These are phyloP conservation scores for Eulemur albifrons DNA, from an alignment of 2,797 vertebrate genomes.

Conservation along the genomic window DNA sequence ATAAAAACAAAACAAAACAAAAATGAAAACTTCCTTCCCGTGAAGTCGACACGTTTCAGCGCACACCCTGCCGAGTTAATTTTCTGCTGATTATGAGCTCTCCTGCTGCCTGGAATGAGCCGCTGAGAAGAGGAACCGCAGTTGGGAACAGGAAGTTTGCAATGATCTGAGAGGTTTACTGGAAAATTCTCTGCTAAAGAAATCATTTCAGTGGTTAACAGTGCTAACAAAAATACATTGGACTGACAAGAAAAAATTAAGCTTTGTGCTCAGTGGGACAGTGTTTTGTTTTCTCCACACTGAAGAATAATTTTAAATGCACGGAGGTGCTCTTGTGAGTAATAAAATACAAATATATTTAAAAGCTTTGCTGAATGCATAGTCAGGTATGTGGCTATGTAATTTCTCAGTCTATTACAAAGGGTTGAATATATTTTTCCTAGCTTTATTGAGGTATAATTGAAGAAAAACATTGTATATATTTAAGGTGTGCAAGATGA, in stretches of 20 bases:
- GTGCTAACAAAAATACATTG: constrained; percentile 3
- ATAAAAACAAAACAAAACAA: constrained; percentile 10
- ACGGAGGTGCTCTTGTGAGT: not conserved
- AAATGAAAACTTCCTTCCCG: constrained; percentile 44
- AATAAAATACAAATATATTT: not conserved
- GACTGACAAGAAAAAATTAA: not conserved
- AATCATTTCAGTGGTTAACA: constrained; percentile 43
- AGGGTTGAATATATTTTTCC: not conserved
- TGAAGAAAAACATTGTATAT: not conserved
- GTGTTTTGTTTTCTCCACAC: not conserved
- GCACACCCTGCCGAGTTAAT: not conserved
- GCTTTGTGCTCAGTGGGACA: not conserved
- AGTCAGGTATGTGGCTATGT: not conserved
- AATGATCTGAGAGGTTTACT: not conserved
- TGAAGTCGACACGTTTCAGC: not conserved
- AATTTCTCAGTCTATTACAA: not conserved
- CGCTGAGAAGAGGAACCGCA: not conserved
- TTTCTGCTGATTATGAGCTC: constrained; percentile 53
- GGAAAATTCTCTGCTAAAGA: constrained; percentile 44
- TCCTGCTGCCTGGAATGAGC: not conserved
- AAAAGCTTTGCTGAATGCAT: not conserved
- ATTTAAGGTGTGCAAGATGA: not conserved
- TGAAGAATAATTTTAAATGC: constrained; percentile 16
- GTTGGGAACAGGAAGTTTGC: constrained; percentile 39
- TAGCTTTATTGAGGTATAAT: not conserved